Conservation (phyloP, 2,113 vertebrate genomes). For the Varanus salvator region DNA sequence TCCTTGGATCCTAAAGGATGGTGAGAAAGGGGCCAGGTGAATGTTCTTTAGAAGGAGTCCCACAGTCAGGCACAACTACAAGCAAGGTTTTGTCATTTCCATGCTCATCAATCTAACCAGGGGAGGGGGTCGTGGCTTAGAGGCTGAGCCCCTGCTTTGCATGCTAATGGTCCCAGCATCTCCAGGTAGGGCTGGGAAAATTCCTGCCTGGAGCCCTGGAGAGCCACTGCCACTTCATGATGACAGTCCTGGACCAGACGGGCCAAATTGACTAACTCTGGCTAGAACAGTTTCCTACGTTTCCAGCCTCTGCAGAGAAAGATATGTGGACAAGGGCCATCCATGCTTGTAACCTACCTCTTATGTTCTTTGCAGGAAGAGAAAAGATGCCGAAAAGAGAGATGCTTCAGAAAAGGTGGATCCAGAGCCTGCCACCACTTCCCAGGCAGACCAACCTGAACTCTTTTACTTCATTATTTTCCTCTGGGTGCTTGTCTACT, state of each 20-base stretch:
- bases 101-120: neutral
- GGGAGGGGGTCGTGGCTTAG: no score
- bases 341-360: neutral
- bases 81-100: neutral
- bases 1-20: neutral
- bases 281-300: neutral
- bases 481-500: constrained; percentile 92
- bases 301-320: neutral
- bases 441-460: constrained; percentile 73
- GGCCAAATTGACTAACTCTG: no score
- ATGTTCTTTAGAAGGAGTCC: neutral
- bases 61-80: neutral
- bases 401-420: neutral
- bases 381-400: constrained; percentile 62
- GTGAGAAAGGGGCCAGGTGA: neutral
- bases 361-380: constrained; percentile 65
- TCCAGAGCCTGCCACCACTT: constrained; percentile 24
- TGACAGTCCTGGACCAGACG: no score
- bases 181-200: no score
- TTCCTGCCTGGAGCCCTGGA: no score
- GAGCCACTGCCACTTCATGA: no score
- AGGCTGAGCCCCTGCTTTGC: no score
- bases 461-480: constrained; percentile 84
- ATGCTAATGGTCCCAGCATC: no score
- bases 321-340: neutral